These are phyloP conservation scores for Aldrovandia affinis DNA, from an alignment of 2,797 vertebrate genomes.

Conservation along the genomic window DNA sequence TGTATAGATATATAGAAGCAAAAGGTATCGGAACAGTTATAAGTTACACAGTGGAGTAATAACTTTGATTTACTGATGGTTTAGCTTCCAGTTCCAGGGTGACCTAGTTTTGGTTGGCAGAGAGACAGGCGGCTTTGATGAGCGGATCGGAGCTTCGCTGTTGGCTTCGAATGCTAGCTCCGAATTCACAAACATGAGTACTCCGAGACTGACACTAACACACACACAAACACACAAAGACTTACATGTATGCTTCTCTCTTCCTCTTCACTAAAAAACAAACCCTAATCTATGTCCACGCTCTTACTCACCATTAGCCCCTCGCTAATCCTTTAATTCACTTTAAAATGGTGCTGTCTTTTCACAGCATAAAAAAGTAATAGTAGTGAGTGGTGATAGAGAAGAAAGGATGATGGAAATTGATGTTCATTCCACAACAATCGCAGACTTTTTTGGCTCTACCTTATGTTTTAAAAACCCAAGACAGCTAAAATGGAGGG, in stretches of 20 bases:
- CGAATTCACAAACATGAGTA: not conserved
- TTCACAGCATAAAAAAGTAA: not conserved
- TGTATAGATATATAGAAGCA: slow-evolving; percentile 27
- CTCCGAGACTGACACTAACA: not conserved
- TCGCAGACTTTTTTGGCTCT: no score
- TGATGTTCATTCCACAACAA: no score
- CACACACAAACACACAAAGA: slow-evolving; percentile 12
- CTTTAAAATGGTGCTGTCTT: slow-evolving; percentile 53
- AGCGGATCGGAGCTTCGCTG: slow-evolving; percentile 44
- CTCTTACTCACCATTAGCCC: slow-evolving; percentile 52
- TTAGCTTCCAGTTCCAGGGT: slow-evolving; percentile 52
- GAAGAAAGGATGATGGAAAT: slow-evolving; percentile 48
- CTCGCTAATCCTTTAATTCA: slow-evolving; percentile 57
- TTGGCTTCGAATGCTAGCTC: slow-evolving; percentile 33
- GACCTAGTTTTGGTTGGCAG: slow-evolving; percentile 64
- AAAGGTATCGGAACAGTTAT: not conserved
- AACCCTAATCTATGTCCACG: slow-evolving; percentile 27
- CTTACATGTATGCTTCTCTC: not conserved
- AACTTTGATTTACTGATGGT: slow-evolving; percentile 48
- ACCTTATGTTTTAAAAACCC: not conserved
- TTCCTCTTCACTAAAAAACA: not conserved
- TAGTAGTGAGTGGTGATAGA: slow-evolving; percentile 44
- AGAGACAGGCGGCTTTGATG: slow-evolving; percentile 43
- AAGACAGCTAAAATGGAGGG: no score
- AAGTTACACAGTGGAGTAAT: slow-evolving; percentile 25